Base-by-base conservation (phyloP, 2,113 vertebrate genomes). In the Nesoenas mayeri region DNA sequence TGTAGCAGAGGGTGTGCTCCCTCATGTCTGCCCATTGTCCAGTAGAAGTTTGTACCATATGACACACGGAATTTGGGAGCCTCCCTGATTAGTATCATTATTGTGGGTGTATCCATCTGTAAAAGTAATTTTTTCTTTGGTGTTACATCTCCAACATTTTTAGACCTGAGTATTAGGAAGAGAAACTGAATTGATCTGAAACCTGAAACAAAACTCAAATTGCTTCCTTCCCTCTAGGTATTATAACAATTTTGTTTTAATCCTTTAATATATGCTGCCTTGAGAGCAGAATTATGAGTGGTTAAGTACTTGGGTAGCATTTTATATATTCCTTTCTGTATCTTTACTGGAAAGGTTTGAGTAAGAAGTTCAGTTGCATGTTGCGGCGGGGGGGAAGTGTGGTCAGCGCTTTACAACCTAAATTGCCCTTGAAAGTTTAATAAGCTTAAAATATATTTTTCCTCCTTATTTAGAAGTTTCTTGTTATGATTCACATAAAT, bases 141-240 rank as follows among this genome's bases (percentile, higher is more conserved):
- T 54, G 18, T 67, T 62, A 38, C 8, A 18, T 38, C 19, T 81
- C 62, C 66, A 51, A 54, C 91, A 91, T 73, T 77, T 82, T 69
- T 29, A 62, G 42, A 38, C 79, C 57, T 80, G 21, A 60, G 25
- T 74, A 11, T 67, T 85, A 60, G 12, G 9, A 79, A 74, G 19
- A 61, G 22, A 48, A 81, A 50, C 28, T 65, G 13, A 79, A 40
- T 65, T 93, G 6, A 40, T 77, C 71, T 93, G 92, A 60, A 94
- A 92, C 74, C 34, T 67, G 60, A 89, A 82, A 81, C 61, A 34
- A 88, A 85, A 75, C 86, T 86, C 15, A 82, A 28, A 93, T 93
- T 65, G 21, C 34, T 74, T 54, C 13, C 24, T 86, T 84, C 26
- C 32, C 10, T 42, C 28, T 34, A 83, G 57, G 26, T 58, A 40